Conservation (phyloP, 2,113 vertebrate species). For the Vulpes lagopus region DNA sequence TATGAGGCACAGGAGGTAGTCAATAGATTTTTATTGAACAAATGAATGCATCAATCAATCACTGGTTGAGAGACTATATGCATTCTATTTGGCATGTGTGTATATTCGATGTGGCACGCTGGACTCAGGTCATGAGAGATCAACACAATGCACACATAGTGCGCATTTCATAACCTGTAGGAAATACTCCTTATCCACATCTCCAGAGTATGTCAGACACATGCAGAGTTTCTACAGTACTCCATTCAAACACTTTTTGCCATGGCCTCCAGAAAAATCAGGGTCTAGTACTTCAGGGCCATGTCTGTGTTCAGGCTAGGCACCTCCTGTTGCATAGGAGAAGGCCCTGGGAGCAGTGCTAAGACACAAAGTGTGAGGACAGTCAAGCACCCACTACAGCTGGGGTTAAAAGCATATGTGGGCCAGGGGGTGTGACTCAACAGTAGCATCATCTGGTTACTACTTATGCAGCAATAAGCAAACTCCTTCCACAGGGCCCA, state of each 20-base stretch:
- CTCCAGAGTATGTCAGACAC: not conserved
- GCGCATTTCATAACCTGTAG: not conserved
- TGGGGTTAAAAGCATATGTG: not conserved
- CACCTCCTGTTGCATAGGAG: not conserved
- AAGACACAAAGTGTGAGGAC: not conserved
- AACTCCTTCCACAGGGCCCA: not conserved
- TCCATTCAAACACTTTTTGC: not conserved
- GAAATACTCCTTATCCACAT: not conserved
- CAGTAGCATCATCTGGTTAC: not conserved
- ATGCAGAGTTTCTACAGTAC: not conserved
- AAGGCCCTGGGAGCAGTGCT: not conserved
- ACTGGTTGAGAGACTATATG: not conserved
- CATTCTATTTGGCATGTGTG: not conserved
- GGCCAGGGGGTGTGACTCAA: not conserved
- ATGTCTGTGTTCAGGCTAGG: not conserved
- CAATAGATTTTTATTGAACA: not conserved
- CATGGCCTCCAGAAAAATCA: not conserved
- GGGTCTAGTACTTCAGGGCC: not conserved
- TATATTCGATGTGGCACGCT: too few species aligned
- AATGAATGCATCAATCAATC: not conserved
- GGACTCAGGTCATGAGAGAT: not conserved
- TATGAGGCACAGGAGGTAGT: not conserved
- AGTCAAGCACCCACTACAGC: not conserved
- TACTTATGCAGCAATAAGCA: not conserved
- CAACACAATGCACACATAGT: not conserved